Evolutionary conservation across 2,797 vertebrate species (phyloP).

Genomic region (Diglossa cyanea): DNA sequence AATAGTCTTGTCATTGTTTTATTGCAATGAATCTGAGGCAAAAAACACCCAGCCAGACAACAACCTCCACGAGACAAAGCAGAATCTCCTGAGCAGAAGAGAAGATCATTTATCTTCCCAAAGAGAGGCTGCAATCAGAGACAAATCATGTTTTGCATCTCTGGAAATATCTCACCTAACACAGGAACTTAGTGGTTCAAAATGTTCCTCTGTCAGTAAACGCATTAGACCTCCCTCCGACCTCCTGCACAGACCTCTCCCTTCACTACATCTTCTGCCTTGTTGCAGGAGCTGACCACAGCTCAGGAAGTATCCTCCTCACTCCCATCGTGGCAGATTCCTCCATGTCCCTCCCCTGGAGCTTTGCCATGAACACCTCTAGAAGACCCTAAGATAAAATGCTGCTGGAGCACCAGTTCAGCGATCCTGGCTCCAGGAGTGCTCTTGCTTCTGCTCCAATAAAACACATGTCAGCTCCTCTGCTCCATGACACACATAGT

Average conservation of each 20-base stretch:
- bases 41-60: background rate
- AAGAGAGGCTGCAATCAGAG: background rate
- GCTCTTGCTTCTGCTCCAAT: background rate
- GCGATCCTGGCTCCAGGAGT: background rate
- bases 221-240: background rate
- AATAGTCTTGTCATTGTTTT: background rate
- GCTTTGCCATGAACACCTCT: background rate
- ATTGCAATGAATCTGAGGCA: background rate
- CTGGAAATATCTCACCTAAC: background rate
- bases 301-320: background rate
- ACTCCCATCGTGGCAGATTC: background rate
- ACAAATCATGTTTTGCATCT: background rate
- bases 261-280: background rate
- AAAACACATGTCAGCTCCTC: background rate
- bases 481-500: background rate
- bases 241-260: background rate
- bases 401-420: background rate
- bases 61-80: background rate
- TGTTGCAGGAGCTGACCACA: background rate
- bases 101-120: background rate
- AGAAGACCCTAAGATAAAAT: background rate
- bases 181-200: background rate
- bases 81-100: background rate
- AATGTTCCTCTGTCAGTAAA: background rate
- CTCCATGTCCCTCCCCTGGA: rapidly evolving